Base-by-base conservation (phyloP, 2,888 invertebrate genomes). In the Agrochola lota region DNA sequence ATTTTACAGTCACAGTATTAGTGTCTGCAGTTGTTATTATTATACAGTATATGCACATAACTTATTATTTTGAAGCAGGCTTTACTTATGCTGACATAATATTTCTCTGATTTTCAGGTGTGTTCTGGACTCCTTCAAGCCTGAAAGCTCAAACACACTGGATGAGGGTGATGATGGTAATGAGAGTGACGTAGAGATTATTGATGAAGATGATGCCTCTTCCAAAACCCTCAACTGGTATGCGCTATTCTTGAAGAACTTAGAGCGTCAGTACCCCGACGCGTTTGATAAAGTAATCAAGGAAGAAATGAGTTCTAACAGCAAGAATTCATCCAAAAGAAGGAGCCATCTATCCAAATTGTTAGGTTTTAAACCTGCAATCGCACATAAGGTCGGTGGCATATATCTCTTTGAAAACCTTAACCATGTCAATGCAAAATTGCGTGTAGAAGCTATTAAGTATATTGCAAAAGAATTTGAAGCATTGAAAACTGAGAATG, bases 221-320 rank as follows among this genome's bases (percentile, higher is more conserved):
- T 89, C 92, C 40, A 96, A 94, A 85, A 92, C 96, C 35, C 90
- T 95, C 26, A 89, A 91, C 1, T 97, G 97, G 97, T 97, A 97
- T 86, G 96, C 96, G 0, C 87, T 93, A 30, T 95, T 97, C 52
- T 89, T 98, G 0, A 96, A 97, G 80, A 97, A 95, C 43, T 91
- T 98, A 3, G 98, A 98, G 93, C 96, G 94, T 8, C 97, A 97
- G 86, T 98, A 98, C 91, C 98, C 98, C 0, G 95, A 95, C 0
- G 97, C 97, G 20, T 98, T 98, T 91, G 98, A 98, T 89, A 95
- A 96, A 69, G 97, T 97, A 64, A 95, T 98, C 0, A 97, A 98
- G 87, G 95, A 96, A 26, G 95, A 97, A 43, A 96, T 96, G 92
- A 93, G 95, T 77, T 94, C 93, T 6, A 90, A 92, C 43, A 93